Base-by-base conservation (phyloP, 2,113 vertebrate species). In the Eidolon helvum region DNA sequence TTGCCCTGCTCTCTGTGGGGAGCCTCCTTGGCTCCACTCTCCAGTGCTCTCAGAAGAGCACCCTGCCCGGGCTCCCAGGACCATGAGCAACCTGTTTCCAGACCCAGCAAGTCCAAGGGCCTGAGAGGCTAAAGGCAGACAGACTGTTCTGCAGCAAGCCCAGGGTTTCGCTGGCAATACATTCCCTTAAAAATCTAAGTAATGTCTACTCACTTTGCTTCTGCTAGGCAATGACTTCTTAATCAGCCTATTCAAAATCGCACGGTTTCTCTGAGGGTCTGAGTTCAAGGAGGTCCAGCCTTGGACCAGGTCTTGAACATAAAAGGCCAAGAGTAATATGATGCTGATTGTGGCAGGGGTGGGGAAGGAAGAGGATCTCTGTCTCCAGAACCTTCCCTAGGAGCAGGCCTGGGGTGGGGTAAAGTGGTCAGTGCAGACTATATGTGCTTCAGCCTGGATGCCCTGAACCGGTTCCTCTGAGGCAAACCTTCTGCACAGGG, bases 101-200 rank as follows among this genome's bases (percentile, higher is more conserved):
- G 35, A 40, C n/a, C 9, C 3, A 10, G 61, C 35, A 43, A 28
- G 61, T 50, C 24, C 26, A 91, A 43, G 33, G 53, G 14, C 30
- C 35, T 74, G 10, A 4, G 14, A 53, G 28, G n/a, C 16, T 38
- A 78, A 38, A 90, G 24, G 33, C 21, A 69, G 85, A 22, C 21
- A 77, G 85, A 22, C 10, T 61, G 57, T 50, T 21, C 2, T 16
- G 8, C 8, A 28, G n/a, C n/a, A 15, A n/a, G 38, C 55, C 33
- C 55, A 33, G 21, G 26, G 43, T 75, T 69, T 69, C 28, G 3
- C 4, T 43, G 38, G 74, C 40, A 93, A 92, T 43, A 33, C 79
- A 68, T 59, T 59, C 30, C 78, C 94, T 68, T 86, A 18, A 89
- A 93, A 78, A 50, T 11, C 40, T 68, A 72, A 87, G 55, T 43